Evolutionary conservation across 2,113 vertebrate genomes (phyloP).

Genomic region (Tragelaphus strepsiceros): DNA sequence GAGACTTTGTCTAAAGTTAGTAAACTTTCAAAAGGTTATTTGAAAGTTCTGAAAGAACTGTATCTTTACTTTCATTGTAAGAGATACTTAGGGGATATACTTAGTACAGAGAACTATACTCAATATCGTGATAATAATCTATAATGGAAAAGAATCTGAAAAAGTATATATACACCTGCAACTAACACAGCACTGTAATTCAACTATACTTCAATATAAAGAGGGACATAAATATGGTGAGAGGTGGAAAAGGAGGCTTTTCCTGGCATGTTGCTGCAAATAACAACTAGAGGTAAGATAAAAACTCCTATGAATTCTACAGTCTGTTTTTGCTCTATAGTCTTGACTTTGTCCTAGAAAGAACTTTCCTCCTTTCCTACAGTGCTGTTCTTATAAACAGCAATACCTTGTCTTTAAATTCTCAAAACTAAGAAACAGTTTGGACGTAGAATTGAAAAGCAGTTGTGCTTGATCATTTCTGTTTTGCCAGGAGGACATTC

Average conservation of each 20-base stretch:
- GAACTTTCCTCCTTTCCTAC: background rate
- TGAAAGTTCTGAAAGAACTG: background rate
- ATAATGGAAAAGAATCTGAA: background rate
- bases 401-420: background rate
- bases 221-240: background rate
- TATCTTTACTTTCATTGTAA: background rate
- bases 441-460: background rate
- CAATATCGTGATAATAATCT: background rate
- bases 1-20: background rate
- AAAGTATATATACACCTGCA: background rate
- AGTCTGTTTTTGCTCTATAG: background rate
- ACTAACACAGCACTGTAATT: background rate
- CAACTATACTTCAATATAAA: background rate
- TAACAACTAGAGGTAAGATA: background rate
- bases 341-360: background rate
- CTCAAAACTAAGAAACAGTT: background rate
- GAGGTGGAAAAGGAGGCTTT: background rate
- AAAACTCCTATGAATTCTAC: background rate
- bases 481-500: background rate
- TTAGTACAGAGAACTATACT: background rate
- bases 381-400: background rate
- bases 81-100: background rate
- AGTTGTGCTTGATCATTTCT: background rate
- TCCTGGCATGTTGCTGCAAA: background rate
- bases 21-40: background rate